These are phyloP conservation scores for Allacma fusca DNA, from an alignment of 2,888 invertebrate genomes.

Conservation along the genomic window DNA sequence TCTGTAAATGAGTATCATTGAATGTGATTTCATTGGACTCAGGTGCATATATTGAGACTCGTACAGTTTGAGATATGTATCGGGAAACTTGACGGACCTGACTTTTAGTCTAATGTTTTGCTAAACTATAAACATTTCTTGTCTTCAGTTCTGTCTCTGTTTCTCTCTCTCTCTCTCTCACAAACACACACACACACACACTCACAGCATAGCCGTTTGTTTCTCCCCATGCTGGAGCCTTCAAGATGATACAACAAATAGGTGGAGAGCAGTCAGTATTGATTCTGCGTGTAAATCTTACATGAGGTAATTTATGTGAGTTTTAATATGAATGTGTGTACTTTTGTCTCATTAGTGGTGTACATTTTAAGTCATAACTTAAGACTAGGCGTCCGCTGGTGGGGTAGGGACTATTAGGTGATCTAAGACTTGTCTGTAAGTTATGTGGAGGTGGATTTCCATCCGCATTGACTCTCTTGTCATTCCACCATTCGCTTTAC, in stretches of 20 bases:
- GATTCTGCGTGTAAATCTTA: constrained; percentile 12
- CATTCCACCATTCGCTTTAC: constrained; percentile 1
- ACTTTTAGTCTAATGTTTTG: neutral
- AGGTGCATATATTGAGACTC: neutral
- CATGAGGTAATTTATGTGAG: constrained; percentile 10
- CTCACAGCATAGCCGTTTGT: too few relatives aligned
- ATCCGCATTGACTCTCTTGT: neutral
- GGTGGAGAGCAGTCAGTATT: neutral
- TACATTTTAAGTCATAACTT: constrained; percentile 20
- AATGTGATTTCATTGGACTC: constrained; percentile 41
- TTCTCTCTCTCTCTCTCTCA: too few relatives aligned
- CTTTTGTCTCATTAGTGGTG: constrained; percentile 31
- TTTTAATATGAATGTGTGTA: constrained; percentile 28
- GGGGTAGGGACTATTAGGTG: neutral
- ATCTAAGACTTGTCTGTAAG: neutral
- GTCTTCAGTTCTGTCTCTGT: too few relatives aligned
- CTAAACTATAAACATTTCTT: too few relatives aligned
- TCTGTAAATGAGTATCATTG: constrained; percentile 49
- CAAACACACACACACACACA: too few relatives aligned
- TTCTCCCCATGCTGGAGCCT: too few relatives aligned
- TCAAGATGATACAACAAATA: too few relatives aligned
- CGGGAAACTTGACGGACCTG: constrained; percentile 4
- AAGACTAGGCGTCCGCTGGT: neutral
- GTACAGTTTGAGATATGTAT: too few relatives aligned
- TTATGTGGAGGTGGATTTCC: neutral